phyloP scores from a whole-genome alignment of 2,888 invertebrate genomes.

The Seira sanloemensis region DNA sequence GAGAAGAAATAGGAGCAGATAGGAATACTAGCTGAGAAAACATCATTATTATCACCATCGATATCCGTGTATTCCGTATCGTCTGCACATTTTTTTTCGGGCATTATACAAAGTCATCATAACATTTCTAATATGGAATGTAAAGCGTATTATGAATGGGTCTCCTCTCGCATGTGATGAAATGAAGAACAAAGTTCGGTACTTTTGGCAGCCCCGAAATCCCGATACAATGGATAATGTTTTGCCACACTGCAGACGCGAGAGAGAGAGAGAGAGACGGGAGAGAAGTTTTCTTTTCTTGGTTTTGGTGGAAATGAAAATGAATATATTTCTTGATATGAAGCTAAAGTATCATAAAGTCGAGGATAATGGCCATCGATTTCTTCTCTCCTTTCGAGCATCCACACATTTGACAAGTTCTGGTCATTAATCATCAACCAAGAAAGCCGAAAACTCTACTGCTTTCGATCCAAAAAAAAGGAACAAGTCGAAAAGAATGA shows the following conservation, averaged over 20 bases:
- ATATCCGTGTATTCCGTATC: conserved; percentile 18
- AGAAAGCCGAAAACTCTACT: conserved; percentile 53
- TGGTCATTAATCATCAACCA: conserved; percentile 72
- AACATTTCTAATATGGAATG: no score
- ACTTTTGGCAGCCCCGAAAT: neutral
- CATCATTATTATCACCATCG: conserved; percentile 56
- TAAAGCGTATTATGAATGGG: no score
- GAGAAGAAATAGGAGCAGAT: neutral
- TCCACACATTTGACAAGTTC: conserved; percentile 72
- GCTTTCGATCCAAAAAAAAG: neutral
- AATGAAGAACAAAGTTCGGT: neutral
- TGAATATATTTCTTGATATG: conserved; percentile 52
- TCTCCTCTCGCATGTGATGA: no score
- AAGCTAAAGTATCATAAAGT: conserved; percentile 41
- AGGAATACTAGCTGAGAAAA: conserved; percentile 31
- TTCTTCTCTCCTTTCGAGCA: conserved; percentile 67
- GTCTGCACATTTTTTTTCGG: no score
- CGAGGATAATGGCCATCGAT: conserved; percentile 69
- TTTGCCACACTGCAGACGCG: neutral
- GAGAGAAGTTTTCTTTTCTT: neutral
- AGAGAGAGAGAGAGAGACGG: no score
- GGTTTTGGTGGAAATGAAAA: conserved; percentile 41
- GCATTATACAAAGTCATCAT: no score
- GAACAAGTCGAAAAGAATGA: no score
- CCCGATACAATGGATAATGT: neutral